Evolutionary conservation across 1,140 invertebrate genomes (phyloP).

Genomic region (Bicyclus anynana): DNA sequence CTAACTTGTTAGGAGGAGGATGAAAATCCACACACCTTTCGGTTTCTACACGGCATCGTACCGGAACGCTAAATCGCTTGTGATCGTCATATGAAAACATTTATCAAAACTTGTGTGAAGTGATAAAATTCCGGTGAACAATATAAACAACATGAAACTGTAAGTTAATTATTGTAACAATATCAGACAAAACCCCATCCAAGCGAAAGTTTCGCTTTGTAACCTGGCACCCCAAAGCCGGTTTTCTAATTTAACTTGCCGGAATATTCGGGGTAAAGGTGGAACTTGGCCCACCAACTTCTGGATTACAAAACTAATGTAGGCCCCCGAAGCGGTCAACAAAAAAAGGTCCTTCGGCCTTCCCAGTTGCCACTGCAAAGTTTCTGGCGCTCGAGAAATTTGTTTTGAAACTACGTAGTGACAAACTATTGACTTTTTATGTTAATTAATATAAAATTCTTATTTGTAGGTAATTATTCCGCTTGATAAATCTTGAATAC

Average conservation of each 20-base stretch:
- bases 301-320: conserved; percentile 16
- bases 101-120: too few relatives aligned
- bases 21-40: too few relatives aligned
- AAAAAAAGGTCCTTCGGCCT: conserved; percentile 13
- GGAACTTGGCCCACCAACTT: conserved; percentile 32
- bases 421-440: background rate
- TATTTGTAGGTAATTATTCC: too few relatives aligned
- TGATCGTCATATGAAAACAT: too few relatives aligned
- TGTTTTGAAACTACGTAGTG: background rate
- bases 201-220: conserved; percentile 26
- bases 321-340: conserved; percentile 9
- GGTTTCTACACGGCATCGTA: too few relatives aligned
- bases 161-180: background rate
- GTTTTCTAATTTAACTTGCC: conserved; percentile 48
- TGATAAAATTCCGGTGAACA: too few relatives aligned
- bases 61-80: too few relatives aligned
- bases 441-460: too few relatives aligned
- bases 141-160: background rate
- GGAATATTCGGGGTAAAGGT: conserved; percentile 40
- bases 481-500: too few relatives aligned
- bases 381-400: background rate
- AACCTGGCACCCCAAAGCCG: conserved; percentile 29
- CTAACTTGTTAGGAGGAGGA: too few relatives aligned
- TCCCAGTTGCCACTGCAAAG: background rate
- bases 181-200: conserved; percentile 4